Conservation (phyloP, 2,888 invertebrate genomes). For the Sphaerophoria taeniata region DNA sequence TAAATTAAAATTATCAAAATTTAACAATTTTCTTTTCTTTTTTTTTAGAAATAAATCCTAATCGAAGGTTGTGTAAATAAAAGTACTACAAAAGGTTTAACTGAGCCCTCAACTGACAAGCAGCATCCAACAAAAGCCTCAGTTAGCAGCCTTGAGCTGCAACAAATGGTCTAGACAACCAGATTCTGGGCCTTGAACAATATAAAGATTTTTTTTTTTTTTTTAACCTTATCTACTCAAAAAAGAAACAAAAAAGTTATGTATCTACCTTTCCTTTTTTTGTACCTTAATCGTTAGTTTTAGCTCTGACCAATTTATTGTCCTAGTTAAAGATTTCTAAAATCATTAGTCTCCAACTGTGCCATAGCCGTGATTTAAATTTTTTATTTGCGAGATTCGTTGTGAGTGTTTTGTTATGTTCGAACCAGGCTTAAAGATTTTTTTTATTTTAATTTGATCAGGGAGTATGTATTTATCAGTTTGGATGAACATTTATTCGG, state of each 20-base stretch:
- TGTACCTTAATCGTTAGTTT: conserved; percentile 41
- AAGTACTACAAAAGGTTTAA: background rate
- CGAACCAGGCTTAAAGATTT: conserved; percentile 18
- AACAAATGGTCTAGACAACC: conserved; percentile 26
- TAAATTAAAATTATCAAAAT: too few relatives aligned
- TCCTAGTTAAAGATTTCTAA: conserved; percentile 57
- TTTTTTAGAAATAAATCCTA: conserved; percentile 37
- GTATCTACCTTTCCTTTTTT: conserved; percentile 11
- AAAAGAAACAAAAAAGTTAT: conserved; percentile 3
- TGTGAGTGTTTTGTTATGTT: conserved; percentile 32
- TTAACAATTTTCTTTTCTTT: background rate
- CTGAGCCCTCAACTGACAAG: conserved; percentile 25
- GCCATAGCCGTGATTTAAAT: conserved; percentile 54
- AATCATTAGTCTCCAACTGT: conserved; percentile 52
- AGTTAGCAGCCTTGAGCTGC: conserved; percentile 29
- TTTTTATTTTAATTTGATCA: conserved; percentile 25
- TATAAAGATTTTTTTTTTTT: conserved; percentile 26
- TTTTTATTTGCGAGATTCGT: conserved; percentile 23
- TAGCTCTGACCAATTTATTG: conserved; percentile 27
- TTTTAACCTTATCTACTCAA: conserved; percentile 43
- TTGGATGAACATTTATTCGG: conserved; percentile 46
- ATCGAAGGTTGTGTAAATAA: conserved; percentile 22
- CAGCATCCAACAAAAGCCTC: conserved; percentile 8
- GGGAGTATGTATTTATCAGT: conserved; percentile 46
- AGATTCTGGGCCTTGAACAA: conserved; percentile 5